These are phyloP conservation scores for Neolamprologus caudopunctatus DNA, from an alignment of 2,113 vertebrate genomes.

Conservation along the genomic window DNA sequence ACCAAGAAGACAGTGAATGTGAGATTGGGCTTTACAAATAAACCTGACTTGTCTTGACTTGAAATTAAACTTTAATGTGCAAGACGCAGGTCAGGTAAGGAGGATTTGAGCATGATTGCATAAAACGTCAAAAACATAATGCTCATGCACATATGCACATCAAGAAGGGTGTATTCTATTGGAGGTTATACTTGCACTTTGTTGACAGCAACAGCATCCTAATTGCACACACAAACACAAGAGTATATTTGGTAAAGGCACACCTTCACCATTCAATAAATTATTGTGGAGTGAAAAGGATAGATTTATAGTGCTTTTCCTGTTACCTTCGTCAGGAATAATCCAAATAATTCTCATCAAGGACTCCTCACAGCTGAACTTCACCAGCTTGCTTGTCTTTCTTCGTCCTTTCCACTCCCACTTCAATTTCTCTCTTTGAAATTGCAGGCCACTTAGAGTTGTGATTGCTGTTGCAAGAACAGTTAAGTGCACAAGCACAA, in stretches of 20 bases:
- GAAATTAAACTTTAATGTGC: constrained; percentile 38
- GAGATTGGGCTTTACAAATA: not conserved
- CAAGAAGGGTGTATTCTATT: not conserved
- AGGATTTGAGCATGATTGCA: not conserved
- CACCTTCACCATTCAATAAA: not conserved
- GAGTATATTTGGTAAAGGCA: not conserved
- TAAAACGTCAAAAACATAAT: not conserved
- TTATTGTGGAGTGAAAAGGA: not conserved
- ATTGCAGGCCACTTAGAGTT: constrained; percentile 21
- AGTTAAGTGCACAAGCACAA: constrained; percentile 22
- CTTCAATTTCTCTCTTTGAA: constrained; percentile 27
- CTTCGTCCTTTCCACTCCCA: not conserved
- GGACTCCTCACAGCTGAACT: constrained; percentile 7
- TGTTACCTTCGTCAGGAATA: constrained; percentile 9
- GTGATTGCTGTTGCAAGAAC: constrained; percentile 33
- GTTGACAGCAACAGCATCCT: constrained; percentile 6
- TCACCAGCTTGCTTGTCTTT: not conserved
- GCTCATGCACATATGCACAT: not conserved
- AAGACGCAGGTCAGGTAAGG: not conserved
- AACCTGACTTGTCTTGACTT: constrained; percentile 22
- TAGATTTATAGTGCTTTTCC: not conserved
- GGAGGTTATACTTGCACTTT: constrained; percentile 24
- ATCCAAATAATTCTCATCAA: constrained; percentile 31
- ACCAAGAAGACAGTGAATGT: not conserved
- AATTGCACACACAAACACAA: not conserved